These are phyloP conservation scores for Adelognathus sp. DNA, from an alignment of 2,888 invertebrate species.

Conservation along the genomic window DNA sequence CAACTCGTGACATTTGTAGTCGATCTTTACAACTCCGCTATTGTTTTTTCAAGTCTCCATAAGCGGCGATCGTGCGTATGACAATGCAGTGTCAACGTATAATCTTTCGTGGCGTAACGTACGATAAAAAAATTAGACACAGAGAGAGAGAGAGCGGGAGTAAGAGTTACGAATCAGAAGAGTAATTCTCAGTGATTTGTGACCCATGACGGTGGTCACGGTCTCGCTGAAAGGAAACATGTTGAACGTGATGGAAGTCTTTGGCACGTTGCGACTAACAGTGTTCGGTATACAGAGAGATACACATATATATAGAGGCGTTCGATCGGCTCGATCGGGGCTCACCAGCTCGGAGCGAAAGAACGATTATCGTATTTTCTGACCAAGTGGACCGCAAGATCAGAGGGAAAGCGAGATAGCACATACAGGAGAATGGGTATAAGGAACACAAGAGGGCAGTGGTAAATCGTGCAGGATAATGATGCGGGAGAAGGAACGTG, in stretches of 20 bases:
- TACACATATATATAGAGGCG: background rate
- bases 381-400: slow-evolving; percentile 52
- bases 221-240: slow-evolving; percentile 48
- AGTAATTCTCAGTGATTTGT: slow-evolving; percentile 44
- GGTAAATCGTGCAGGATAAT: slow-evolving; percentile 54
- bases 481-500: slow-evolving; percentile 50
- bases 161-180: slow-evolving; percentile 30
- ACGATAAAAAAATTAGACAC: background rate
- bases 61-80: background rate
- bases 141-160: background rate
- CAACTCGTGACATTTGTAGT: background rate
- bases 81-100: background rate
- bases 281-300: background rate
- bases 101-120: background rate
- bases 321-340: slow-evolving; percentile 11
- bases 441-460: slow-evolving; percentile 28
- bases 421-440: slow-evolving; percentile 2
- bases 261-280: slow-evolving; percentile 11
- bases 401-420: slow-evolving; percentile 23
- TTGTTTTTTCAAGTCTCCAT: background rate
- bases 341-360: slow-evolving; percentile 33
- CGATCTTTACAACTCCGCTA: background rate
- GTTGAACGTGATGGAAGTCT: slow-evolving; percentile 48
- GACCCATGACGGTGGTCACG: slow-evolving; percentile 57
- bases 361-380: slow-evolving; percentile 56